Conservation (phyloP, 2,888 invertebrate genomes). For the Synanthedon tipuliformis region DNA sequence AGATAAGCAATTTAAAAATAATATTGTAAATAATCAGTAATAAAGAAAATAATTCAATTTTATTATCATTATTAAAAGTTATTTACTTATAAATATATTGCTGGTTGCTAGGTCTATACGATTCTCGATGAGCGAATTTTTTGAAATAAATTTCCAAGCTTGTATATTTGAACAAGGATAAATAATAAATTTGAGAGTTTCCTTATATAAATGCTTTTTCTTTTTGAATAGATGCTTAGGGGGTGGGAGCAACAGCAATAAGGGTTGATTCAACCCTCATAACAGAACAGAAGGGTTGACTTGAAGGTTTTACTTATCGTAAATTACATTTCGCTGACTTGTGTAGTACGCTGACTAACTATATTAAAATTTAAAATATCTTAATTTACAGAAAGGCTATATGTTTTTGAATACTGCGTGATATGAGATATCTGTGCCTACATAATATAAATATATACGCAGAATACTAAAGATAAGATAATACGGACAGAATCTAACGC, state of each 20-base stretch:
- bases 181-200: too few relatives aligned
- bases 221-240: conserved; percentile 38
- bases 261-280: conserved; percentile 34
- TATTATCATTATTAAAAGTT: too few relatives aligned
- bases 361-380: neutral
- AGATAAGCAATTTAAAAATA: too few relatives aligned
- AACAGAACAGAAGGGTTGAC: conserved; percentile 42
- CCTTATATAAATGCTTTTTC: conserved; percentile 48
- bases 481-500: neutral
- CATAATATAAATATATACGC: neutral
- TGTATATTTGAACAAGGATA: conserved; percentile 9
- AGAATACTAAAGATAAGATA: neutral
- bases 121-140: too few relatives aligned
- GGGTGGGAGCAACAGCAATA: conserved; percentile 25
- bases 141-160: conserved; percentile 1
- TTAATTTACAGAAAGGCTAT: neutral
- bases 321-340: conserved; percentile 9
- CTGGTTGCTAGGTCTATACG: too few relatives aligned
- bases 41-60: too few relatives aligned
- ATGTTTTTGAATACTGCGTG: neutral
- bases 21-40: too few relatives aligned
- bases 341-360: too few relatives aligned
- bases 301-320: conserved; percentile 17
- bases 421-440: neutral
- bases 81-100: too few relatives aligned